Evolutionary conservation across 2,888 invertebrate species (phyloP).

Genomic region (Drosophila phalerata): DNA sequence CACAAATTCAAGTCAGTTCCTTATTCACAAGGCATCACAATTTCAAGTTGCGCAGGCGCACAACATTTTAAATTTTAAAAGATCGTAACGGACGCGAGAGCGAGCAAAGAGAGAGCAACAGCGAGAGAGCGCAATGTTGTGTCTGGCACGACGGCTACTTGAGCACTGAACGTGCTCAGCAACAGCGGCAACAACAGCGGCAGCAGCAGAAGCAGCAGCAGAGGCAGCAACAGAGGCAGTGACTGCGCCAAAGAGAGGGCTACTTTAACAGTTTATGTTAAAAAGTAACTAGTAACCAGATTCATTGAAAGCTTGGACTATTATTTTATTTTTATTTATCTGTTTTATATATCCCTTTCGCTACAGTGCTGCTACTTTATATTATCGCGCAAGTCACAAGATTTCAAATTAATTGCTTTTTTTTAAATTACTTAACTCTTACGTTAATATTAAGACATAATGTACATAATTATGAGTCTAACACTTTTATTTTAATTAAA

Average conservation of each 20-base stretch:
- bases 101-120: neutral
- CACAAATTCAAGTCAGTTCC: constrained; percentile 34
- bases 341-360: too few species aligned
- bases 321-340: too few species aligned
- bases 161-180: constrained; percentile 43
- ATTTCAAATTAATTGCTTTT: too few species aligned
- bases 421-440: too few species aligned
- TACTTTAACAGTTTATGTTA: neutral
- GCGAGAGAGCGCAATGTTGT: constrained; percentile 37
- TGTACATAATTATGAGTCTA: too few species aligned
- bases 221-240: neutral
- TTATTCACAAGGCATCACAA: constrained; percentile 12
- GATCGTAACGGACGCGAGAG: constrained; percentile 19
- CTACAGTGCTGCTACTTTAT: too few species aligned
- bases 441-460: too few species aligned
- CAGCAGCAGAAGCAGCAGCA: constrained; percentile 7
- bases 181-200: constrained; percentile 2
- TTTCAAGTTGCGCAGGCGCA: constrained; percentile 56
- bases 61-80: constrained; percentile 17
- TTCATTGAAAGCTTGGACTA: neutral
- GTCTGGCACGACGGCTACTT: constrained; percentile 39
- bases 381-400: too few species aligned
- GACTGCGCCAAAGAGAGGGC: constrained; percentile 23
- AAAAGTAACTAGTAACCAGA: neutral
- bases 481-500: too few species aligned